phyloP scores from a whole-genome alignment of 2,888 invertebrate species.

The Arctia plantaginis region DNA sequence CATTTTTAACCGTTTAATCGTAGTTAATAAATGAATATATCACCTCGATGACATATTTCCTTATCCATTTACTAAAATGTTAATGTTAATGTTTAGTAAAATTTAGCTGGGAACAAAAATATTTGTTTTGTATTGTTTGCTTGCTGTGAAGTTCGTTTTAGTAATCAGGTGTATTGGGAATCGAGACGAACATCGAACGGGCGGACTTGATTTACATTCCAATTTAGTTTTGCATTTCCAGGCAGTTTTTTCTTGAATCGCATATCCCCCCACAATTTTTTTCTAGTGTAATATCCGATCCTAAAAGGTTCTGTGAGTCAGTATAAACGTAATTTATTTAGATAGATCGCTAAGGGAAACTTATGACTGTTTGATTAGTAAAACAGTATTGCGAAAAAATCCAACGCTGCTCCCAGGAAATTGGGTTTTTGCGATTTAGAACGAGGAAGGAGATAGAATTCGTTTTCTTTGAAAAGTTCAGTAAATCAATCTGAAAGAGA shows the following conservation, averaged over 20 bases:
- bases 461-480: slow-evolving; percentile 36
- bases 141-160: slow-evolving; percentile 62
- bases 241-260: slow-evolving; percentile 63
- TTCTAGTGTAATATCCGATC: slow-evolving; percentile 42
- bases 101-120: slow-evolving; percentile 44
- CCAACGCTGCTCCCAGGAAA: slow-evolving; percentile 42
- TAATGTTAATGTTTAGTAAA: slow-evolving; percentile 30
- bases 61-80: slow-evolving; percentile 12
- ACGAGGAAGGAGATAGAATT: slow-evolving; percentile 23
- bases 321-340: slow-evolving; percentile 38
- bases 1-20: background rate
- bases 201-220: slow-evolving; percentile 80
- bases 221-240: slow-evolving; percentile 76
- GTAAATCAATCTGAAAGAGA: slow-evolving; percentile 34
- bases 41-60: background rate
- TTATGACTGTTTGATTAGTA: slow-evolving; percentile 44
- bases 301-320: slow-evolving; percentile 39
- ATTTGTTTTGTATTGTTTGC: slow-evolving; percentile 55
- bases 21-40: background rate
- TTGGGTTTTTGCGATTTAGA: slow-evolving; percentile 49
- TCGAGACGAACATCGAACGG: slow-evolving; percentile 70
- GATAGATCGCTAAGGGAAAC: slow-evolving; percentile 25
- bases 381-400: slow-evolving; percentile 36
- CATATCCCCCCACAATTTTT: slow-evolving; percentile 57
- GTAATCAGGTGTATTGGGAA: slow-evolving; percentile 78